Conservation (phyloP, 2,113 vertebrate species). For the Lontra canadensis region DNA sequence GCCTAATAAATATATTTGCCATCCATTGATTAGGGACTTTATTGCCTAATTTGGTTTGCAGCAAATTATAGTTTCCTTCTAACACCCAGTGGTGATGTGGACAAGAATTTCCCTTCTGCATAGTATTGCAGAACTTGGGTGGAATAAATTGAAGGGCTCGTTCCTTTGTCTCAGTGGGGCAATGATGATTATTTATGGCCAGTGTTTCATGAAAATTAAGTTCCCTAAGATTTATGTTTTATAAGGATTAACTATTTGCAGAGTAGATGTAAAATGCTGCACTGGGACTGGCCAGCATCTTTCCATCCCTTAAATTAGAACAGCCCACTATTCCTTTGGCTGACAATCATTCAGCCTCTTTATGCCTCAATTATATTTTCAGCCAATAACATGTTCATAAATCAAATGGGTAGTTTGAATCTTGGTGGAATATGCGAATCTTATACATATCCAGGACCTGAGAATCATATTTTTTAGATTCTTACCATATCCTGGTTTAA, state of each 20-base stretch:
- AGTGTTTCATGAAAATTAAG: constrained; percentile 58
- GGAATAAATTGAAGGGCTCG: constrained; percentile 2
- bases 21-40: constrained; percentile 57
- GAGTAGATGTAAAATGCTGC: neutral
- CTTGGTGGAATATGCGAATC: neutral
- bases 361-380: neutral
- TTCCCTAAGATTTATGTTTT: constrained; percentile 45
- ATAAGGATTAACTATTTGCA: neutral
- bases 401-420: constrained; percentile 29
- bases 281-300: neutral
- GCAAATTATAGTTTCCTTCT: neutral
- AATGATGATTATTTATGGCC: constrained; percentile 52
- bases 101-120: neutral
- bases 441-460: neutral
- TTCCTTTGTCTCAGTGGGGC: neutral
- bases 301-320: neutral
- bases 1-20: constrained; percentile 70
- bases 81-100: neutral
- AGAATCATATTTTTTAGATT: neutral
- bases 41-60: constrained; percentile 52
- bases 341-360: neutral
- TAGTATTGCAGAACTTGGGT: neutral
- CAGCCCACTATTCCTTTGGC: neutral
- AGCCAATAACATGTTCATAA: neutral
- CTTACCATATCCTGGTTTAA: constrained; percentile 5